Conservation (phyloP, 2,797 vertebrate species). For the Gephyroberyx darwinii region DNA sequence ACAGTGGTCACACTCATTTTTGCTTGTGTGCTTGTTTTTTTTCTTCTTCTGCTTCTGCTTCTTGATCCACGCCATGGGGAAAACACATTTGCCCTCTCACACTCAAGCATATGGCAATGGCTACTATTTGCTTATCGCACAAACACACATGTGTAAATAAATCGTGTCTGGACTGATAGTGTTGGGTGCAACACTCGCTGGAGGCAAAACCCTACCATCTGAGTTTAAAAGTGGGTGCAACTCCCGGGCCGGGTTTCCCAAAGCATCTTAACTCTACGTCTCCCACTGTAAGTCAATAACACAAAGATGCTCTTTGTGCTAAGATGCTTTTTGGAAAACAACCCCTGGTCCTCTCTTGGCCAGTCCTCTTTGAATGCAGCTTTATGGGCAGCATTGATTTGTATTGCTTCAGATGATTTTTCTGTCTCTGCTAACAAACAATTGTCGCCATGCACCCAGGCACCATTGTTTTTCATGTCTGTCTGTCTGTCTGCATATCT, state of each 20-base stretch:
- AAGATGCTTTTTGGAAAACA: slow-evolving; percentile 31
- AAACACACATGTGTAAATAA: slow-evolving; percentile 74
- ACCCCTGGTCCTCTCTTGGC: slow-evolving; percentile 8
- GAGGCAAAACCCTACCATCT: slow-evolving; percentile 69
- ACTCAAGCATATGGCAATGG: slow-evolving; percentile 60
- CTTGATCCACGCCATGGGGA: slow-evolving; percentile 46
- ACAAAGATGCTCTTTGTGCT: slow-evolving; percentile 58
- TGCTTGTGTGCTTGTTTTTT: slow-evolving; percentile 30
- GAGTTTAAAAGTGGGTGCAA: slow-evolving; percentile 29
- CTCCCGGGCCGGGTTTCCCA: slow-evolving; percentile 32
- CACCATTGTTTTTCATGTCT: slow-evolving; percentile 28
- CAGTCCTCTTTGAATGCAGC: slow-evolving; percentile 30
- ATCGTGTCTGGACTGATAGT: slow-evolving; percentile 69
- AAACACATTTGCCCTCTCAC: slow-evolving; percentile 62
- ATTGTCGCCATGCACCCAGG: slow-evolving; percentile 15
- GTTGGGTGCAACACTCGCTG: background rate
- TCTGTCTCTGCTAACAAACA: slow-evolving; percentile 38
- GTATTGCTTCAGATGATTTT: slow-evolving; percentile 54
- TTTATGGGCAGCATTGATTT: background rate
- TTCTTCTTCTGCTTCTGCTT: slow-evolving; percentile 21
- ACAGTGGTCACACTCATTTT: slow-evolving; percentile 65
- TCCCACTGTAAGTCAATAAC: slow-evolving; percentile 25
- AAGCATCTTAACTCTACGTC: slow-evolving; percentile 26
- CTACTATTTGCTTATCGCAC: slow-evolving; percentile 74
- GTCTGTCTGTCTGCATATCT: slow-evolving; percentile 44